Base-by-base conservation (phyloP, 2,113 vertebrate species). In the Prunella himalayana region DNA sequence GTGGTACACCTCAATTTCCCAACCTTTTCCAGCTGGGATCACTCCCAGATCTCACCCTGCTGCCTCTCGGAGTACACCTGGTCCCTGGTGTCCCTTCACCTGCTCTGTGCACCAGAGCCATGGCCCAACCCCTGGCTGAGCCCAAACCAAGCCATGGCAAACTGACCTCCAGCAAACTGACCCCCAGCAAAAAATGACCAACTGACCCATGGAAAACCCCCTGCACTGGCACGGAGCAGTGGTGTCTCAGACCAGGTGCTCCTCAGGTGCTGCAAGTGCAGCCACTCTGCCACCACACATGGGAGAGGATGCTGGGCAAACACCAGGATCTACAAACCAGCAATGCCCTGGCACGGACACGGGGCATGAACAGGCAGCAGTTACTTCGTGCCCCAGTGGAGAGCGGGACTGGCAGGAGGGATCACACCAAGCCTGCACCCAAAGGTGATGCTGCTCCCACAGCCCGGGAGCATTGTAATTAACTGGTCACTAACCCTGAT, bases 331-430 rank as follows among this genome's bases (percentile, higher is more conserved):
- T 1, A 3, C 39, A 28, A 37, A 15, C 6, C 68, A 33, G 30
- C 37, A 16, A 8, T 1, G 5, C 11, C 49, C n/a, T 12, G n/a
- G 76, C 27, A 73, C 0, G 0, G n/a, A 4, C 16, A 21, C 1
- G 0, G 24, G 57, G 14, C 35, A 47, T 0, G 1, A 49, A 35
- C 42, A 18, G 31, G 31, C 25, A 19, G 54, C 11, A 3, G 31
- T 2, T 5, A 2, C 49, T 25, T 6, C 1, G 0, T 20, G 37
- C 12, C 44, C 33, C 9, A 1, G 49, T 2, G 56, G 21, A 54
- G 23, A 31, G 50, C 0, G 0, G 18, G 33, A 8, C 37, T 49
- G n/a, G 56, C 37, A 23, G 70, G 21, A 59, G 50, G 17, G 6
- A 20, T 47, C 21, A 6, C 70, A 10, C 63, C 16, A 5, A 30